These are phyloP conservation scores for Psittacula cyanocephala DNA, from an alignment of 2,113 vertebrate species.

Conservation along the genomic window DNA sequence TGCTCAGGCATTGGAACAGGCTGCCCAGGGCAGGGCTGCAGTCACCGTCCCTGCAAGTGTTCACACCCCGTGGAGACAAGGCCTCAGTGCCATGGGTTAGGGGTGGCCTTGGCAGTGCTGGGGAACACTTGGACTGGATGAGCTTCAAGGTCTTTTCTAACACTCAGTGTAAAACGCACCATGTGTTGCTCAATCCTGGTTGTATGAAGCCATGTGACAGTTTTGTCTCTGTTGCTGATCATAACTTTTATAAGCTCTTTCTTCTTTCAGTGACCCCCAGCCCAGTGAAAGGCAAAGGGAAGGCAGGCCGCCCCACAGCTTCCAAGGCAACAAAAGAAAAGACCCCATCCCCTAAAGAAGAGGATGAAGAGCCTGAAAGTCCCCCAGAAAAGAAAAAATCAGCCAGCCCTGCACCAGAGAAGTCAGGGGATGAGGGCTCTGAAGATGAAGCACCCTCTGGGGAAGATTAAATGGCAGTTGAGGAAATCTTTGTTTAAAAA, in stretches of 20 bases:
- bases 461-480: constrained; percentile 89
- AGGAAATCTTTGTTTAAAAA: constrained; percentile 76
- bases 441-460: constrained; percentile 96
- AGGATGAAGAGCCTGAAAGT: constrained; percentile 90
- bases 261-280: constrained; percentile 89
- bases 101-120: not conserved
- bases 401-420: constrained; percentile 86
- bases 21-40: not conserved
- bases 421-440: constrained; percentile 91
- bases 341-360: constrained; percentile 92
- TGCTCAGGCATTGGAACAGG: not conserved
- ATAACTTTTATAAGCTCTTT: not conserved
- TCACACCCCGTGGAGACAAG: fast-evolving
- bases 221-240: not conserved
- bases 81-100: not conserved
- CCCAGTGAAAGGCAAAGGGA: constrained; percentile 97
- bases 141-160: not conserved
- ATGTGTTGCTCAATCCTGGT: fast-evolving
- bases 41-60: not conserved
- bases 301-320: constrained; percentile 89
- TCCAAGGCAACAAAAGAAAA: constrained; percentile 93
- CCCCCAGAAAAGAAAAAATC: constrained; percentile 85
- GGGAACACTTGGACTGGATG: not conserved
- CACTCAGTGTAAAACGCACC: not conserved
- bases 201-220: not conserved